These are phyloP conservation scores for Notodonta dromedarius DNA, from an alignment of 2,888 invertebrate species.

Conservation along the genomic window DNA sequence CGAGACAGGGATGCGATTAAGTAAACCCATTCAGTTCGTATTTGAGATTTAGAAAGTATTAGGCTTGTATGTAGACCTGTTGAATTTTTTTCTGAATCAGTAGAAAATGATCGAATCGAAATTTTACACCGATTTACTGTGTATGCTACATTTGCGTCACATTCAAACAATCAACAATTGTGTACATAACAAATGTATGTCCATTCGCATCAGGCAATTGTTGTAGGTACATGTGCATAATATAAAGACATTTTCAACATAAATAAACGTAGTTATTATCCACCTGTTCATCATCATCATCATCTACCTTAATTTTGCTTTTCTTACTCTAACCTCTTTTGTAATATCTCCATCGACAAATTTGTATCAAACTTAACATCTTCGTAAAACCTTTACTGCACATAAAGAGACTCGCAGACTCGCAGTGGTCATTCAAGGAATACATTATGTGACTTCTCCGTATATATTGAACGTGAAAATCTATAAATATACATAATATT, in stretches of 20 bases:
- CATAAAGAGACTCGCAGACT: not conserved
- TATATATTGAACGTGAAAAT: not conserved
- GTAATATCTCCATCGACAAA: slow-evolving; percentile 9
- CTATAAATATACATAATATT: slow-evolving; percentile 19
- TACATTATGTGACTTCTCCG: not conserved
- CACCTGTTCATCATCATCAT: too few species aligned
- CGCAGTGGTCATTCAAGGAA: slow-evolving; percentile 3
- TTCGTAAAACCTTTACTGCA: slow-evolving; percentile 7
- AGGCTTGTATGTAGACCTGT: not conserved
- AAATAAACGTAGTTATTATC: slow-evolving; percentile 11
- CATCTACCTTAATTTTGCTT: too few species aligned
- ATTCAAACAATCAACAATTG: slow-evolving; percentile 18
- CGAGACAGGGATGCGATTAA: not conserved
- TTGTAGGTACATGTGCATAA: slow-evolving; percentile 10
- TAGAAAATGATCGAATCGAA: not conserved
- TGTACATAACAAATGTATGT: slow-evolving; percentile 18
- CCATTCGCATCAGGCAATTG: slow-evolving; percentile 18
- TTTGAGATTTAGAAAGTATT: not conserved
- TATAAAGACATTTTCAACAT: slow-evolving; percentile 17
- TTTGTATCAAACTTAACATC: slow-evolving; percentile 10
- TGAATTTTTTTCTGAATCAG: not conserved
- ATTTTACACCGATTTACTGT: slow-evolving; percentile 10
- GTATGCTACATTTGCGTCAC: slow-evolving; percentile 16
- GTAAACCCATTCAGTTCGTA: not conserved
- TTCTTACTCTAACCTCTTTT: too few species aligned